phyloP scores from a whole-genome alignment of 2,888 invertebrate species.

The Lasioglossum vierecki region DNA sequence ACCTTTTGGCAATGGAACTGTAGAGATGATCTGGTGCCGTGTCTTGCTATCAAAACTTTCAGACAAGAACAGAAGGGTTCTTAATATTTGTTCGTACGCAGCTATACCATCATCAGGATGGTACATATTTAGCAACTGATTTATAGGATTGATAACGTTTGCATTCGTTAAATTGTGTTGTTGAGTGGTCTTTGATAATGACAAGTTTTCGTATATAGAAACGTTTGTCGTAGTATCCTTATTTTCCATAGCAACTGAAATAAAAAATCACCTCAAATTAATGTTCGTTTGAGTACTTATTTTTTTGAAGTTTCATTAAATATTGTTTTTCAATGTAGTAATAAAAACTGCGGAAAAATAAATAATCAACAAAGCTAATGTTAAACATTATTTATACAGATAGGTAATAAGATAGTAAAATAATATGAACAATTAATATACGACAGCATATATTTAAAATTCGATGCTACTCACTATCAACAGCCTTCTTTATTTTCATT shows the following conservation, averaged over 20 bases:
- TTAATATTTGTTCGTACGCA: slow-evolving; percentile 74
- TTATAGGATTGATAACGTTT: slow-evolving; percentile 72
- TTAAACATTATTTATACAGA: neutral
- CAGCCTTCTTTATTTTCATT: slow-evolving; percentile 36
- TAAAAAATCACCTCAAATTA: slow-evolving; percentile 15
- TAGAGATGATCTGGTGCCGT: slow-evolving; percentile 73
- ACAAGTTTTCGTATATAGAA: slow-evolving; percentile 60
- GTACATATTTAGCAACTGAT: slow-evolving; percentile 75
- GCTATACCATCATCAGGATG: slow-evolving; percentile 76
- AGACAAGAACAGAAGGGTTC: slow-evolving; percentile 70
- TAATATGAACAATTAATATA: neutral
- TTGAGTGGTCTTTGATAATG: slow-evolving; percentile 71
- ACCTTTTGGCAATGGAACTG: slow-evolving; percentile 74
- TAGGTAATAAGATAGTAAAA: neutral
- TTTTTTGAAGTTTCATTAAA: neutral
- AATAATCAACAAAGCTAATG: slow-evolving; percentile 12
- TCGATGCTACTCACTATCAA: slow-evolving; percentile 48
- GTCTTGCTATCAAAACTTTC: slow-evolving; percentile 72
- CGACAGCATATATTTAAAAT: slow-evolving; percentile 16
- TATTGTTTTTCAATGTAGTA: neutral
- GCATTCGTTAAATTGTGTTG: slow-evolving; percentile 71
- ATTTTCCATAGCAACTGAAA: slow-evolving; percentile 42
- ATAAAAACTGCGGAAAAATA: neutral
- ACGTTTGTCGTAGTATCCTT: slow-evolving; percentile 40
- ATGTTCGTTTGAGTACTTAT: neutral